Conservation (phyloP, 2,888 invertebrate species). For the Plagodis dolabraria region DNA sequence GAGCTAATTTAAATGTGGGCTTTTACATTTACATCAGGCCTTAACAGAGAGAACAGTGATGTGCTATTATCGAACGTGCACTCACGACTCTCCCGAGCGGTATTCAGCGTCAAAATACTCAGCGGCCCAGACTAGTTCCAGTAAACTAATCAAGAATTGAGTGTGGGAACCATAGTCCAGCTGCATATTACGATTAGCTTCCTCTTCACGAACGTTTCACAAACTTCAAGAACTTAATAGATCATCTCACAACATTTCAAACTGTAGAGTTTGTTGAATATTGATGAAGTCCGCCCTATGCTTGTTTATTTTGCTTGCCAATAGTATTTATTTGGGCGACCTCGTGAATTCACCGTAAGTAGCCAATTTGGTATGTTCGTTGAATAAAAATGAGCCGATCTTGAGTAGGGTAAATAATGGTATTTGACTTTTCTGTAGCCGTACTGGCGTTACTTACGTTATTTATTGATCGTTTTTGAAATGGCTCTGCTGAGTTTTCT, state of each 20-base stretch:
- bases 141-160: too few species aligned
- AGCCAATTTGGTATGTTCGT: conserved; percentile 27
- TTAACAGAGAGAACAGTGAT: too few species aligned
- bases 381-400: conserved; percentile 31
- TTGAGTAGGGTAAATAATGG: conserved; percentile 30
- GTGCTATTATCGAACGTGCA: too few species aligned
- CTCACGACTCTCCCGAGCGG: too few species aligned
- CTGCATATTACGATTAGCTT: too few species aligned
- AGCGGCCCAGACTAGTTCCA: too few species aligned
- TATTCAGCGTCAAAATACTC: too few species aligned
- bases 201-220: too few species aligned
- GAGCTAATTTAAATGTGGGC: too few species aligned
- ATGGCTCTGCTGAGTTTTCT: neutral
- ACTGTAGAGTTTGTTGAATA: conserved; percentile 55
- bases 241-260: conserved; percentile 23
- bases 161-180: too few species aligned
- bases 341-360: conserved; percentile 29
- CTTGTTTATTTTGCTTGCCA: conserved; percentile 44
- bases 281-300: conserved; percentile 49
- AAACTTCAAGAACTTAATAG: too few species aligned
- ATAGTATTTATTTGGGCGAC: conserved; percentile 45
- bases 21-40: too few species aligned
- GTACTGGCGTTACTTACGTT: conserved; percentile 1
- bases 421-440: conserved; percentile 20
- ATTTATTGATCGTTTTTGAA: conserved; percentile 1